These are phyloP conservation scores for Pogonomyrmex californicus DNA, from an alignment of 1,140 invertebrate genomes.

Conservation along the genomic window DNA sequence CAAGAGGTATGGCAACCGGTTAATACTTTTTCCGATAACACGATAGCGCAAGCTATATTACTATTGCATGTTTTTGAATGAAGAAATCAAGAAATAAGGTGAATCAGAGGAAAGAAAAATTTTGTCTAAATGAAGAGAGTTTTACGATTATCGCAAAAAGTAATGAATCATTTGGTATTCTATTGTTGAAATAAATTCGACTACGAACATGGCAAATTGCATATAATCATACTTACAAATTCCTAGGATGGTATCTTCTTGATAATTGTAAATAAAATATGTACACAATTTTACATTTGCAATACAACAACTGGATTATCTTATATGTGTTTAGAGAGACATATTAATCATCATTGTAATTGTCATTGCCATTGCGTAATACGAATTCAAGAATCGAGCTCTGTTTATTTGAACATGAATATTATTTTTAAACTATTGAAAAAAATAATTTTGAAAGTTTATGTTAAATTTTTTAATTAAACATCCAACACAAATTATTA, in stretches of 20 bases:
- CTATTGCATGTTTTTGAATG: not conserved
- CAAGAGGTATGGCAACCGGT: not conserved
- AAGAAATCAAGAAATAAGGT: not conserved
- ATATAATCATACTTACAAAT: too few relatives aligned
- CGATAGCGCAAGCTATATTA: not conserved
- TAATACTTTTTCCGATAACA: slow-evolving; percentile 1
- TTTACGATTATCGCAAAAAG: not conserved
- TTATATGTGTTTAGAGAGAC: too few relatives aligned
- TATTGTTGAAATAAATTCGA: too few relatives aligned
- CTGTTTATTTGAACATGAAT: not conserved
- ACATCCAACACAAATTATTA: not conserved
- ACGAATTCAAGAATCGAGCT: too few relatives aligned
- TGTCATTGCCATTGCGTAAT: too few relatives aligned
- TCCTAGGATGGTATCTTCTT: too few relatives aligned
- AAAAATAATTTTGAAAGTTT: not conserved
- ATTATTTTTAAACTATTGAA: not conserved
- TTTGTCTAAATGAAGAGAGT: not conserved
- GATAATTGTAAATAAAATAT: too few relatives aligned
- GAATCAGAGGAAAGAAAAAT: not conserved
- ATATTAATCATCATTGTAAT: too few relatives aligned
- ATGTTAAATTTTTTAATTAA: slow-evolving; percentile 1
- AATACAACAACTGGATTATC: too few relatives aligned
- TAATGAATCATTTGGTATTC: not conserved
- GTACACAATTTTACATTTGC: too few relatives aligned
- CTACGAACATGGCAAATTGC: too few relatives aligned